Evolutionary conservation across 1,140 invertebrate genomes (phyloP), one percentile per base, ranked within the genome.

Genomic region (Drosophila auraria): DNA sequence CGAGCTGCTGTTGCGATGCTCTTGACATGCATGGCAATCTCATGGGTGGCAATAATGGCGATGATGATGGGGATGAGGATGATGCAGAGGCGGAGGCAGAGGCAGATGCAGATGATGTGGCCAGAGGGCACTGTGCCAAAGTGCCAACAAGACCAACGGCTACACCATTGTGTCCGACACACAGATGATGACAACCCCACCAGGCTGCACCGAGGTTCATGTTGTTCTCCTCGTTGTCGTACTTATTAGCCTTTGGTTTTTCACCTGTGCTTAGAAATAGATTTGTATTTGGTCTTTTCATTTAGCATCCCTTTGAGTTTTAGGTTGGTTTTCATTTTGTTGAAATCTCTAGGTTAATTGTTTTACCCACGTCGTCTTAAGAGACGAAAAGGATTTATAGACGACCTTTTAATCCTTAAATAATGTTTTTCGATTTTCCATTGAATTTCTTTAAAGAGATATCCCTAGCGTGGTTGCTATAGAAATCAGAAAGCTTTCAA

Each of bases 201-300:
- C 75, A 33, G 61, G 66, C 68, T 77, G 86, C 86, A 90, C 82
- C 82, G 82, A 90, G 86, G 86, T 90, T 90, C 68, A 82, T 86
- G 87, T 90, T 82, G 82, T 91, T 84, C 20, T 11, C 59, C 58
- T 68, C 17, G 58, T 76, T 51, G 42, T 64, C 58, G 14, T 15
- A 59, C 30, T 51, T 51, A 33, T 65, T 71, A 60, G n/a, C 50
- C 14, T n/a, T 51, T 71, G 40, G 36, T 51, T 77, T 45, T 58
- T 54, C 3, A 25, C 57, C 23, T 40, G 20, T 25, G 42, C 15
- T 57, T 74, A 25, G n/a, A 27, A 50, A 42, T 62, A 33, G 44
- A 65, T 53, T 42, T 53, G n/a, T 23, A 33, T 36, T 9, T 42
- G 3, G 1, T 23, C n/a, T 36, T 11, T 36, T 23, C 12, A 33